Conservation (phyloP, 2,113 vertebrate species). For the Nothocercus julius region DNA sequence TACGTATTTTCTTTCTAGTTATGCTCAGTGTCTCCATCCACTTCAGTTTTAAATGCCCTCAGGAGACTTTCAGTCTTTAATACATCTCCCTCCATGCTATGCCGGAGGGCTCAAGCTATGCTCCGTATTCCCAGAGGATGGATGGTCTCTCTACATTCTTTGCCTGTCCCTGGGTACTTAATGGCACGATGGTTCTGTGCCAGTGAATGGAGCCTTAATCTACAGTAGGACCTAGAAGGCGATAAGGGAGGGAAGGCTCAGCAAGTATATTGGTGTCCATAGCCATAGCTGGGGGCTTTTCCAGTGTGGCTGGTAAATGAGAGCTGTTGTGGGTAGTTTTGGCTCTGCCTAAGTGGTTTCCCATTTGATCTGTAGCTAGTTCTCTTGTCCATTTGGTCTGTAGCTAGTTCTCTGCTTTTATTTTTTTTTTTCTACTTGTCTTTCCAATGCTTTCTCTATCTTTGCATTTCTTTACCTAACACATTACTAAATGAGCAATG, state of each 20-base stretch:
- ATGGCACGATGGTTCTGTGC: not conserved
- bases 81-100: not conserved
- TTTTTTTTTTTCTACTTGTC: not conserved
- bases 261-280: not conserved
- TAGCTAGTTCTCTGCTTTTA: not conserved
- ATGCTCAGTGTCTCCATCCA: not conserved
- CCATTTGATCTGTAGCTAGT: not conserved
- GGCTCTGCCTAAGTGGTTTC: not conserved
- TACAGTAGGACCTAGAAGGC: not conserved
- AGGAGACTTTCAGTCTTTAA: not conserved
- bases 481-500: not conserved
- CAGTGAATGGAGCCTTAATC: not conserved
- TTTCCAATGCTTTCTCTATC: not conserved
- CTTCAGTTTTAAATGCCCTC: not conserved
- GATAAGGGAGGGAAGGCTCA: not conserved
- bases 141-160: not conserved
- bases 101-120: not conserved
- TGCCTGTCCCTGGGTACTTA: not conserved
- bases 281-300: not conserved
- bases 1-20: not conserved
- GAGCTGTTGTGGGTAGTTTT: not conserved
- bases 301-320: not conserved
- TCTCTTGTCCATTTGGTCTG: not conserved
- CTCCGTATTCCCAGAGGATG: not conserved
- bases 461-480: not conserved